Evolutionary conservation across 2,888 invertebrate genomes (phyloP).

Genomic region (Ichneumoninae sp.): DNA sequence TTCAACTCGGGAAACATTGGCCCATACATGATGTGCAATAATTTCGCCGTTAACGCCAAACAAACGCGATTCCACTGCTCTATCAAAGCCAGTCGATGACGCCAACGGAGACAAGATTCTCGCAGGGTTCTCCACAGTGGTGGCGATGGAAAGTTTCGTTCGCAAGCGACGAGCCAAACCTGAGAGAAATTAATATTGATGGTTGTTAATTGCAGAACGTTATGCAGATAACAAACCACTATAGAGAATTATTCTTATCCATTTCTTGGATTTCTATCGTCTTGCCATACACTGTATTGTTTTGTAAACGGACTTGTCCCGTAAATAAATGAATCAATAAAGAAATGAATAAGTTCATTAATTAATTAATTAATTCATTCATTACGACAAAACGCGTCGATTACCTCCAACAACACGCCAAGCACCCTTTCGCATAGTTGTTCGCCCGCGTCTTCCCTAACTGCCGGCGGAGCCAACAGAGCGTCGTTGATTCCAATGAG

Average conservation of each 20-base stretch:
- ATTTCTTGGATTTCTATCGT: not conserved
- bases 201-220: not conserved
- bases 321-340: not conserved
- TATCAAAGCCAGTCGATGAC: conserved; percentile 96
- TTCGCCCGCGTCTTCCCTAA: conserved; percentile 97
- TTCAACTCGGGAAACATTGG: conserved; percentile 92
- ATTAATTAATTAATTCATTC: too few species aligned
- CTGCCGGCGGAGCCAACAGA: conserved; percentile 95
- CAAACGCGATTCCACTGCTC: conserved; percentile 98
- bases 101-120: conserved; percentile 96
- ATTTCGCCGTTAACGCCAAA: conserved; percentile 93
- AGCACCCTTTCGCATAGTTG: conserved; percentile 97
- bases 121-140: conserved; percentile 97
- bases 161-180: conserved; percentile 91
- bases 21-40: conserved; percentile 95
- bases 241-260: not conserved
- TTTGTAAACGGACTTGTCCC: not conserved
- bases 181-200: conserved; percentile 68
- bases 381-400: not conserved
- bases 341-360: too few species aligned
- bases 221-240: not conserved
- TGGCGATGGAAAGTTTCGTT: conserved; percentile 96
- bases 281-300: not conserved
- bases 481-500: conserved; percentile 96
- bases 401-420: conserved; percentile 93